phyloP scores from a whole-genome alignment of 2,113 vertebrate genomes.

The Pipa parva region DNA sequence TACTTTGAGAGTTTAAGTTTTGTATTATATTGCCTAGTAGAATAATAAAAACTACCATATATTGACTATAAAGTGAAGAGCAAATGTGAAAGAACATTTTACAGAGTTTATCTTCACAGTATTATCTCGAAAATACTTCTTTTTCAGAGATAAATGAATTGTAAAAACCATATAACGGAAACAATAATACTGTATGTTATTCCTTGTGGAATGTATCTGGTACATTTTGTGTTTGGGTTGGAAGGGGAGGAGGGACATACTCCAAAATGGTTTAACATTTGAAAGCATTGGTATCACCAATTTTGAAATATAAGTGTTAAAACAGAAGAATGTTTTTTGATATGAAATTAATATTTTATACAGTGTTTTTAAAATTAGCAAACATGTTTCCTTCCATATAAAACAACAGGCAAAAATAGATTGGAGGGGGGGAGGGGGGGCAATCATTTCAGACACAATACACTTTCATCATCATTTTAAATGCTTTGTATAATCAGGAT shows the following conservation, averaged over 20 bases:
- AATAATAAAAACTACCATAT: too few relatives aligned
- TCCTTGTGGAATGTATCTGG: slow-evolving; percentile 4
- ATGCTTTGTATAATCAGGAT: too few relatives aligned
- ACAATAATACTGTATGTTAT: background rate
- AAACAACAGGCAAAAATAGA: slow-evolving; percentile 23
- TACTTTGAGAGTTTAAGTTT: too few relatives aligned
- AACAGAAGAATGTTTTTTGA: slow-evolving; percentile 11
- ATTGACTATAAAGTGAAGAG: too few relatives aligned
- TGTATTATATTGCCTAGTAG: too few relatives aligned
- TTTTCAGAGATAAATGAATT: background rate
- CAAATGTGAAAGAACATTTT: too few relatives aligned
- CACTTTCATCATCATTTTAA: slow-evolving; percentile 19
- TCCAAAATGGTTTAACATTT: slow-evolving; percentile 12
- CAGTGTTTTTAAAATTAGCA: slow-evolving; percentile 9
- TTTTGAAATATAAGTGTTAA: background rate
- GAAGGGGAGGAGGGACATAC: too few relatives aligned
- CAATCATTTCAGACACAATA: slow-evolving; percentile 28
- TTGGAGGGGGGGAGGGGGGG: too few relatives aligned
- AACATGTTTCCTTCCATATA: slow-evolving; percentile 7
- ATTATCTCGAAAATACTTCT: background rate
- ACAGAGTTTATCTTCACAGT: too few relatives aligned
- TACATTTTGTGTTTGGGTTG: background rate
- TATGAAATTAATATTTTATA: slow-evolving; percentile 26
- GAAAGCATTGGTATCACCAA: background rate
- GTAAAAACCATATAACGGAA: background rate